A percentile compares a stretch with the other conserved stretches of the same genome.
Evolutionary conservation across 2,888 invertebrate species (phyloP).

Genomic region (Ametastegia equiseti): DNA sequence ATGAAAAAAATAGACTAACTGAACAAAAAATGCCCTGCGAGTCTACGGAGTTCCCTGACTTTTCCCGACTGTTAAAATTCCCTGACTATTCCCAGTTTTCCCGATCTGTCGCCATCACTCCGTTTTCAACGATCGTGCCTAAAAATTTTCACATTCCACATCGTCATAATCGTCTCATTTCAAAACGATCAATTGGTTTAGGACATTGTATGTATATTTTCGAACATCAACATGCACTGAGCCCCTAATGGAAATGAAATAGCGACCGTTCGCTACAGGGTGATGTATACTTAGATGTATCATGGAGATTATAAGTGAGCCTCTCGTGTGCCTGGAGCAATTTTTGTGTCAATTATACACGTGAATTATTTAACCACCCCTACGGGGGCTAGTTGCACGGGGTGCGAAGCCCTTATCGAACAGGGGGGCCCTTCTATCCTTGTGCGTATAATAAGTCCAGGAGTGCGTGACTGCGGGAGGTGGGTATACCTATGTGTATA

Average conservation of each 20-base stretch:
- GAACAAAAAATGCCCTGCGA: too few relatives aligned
- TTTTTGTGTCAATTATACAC: constrained; percentile 37
- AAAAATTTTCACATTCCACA: too few relatives aligned
- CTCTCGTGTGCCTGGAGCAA: not conserved
- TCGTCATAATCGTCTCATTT: too few relatives aligned
- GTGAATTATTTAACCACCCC: constrained; percentile 23
- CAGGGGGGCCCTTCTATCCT: not conserved
- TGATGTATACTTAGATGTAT: not conserved
- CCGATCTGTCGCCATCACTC: too few relatives aligned
- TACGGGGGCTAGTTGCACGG: not conserved
- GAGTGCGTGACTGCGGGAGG: constrained; percentile 32
- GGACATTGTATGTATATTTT: too few relatives aligned
- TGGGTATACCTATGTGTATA: not conserved
- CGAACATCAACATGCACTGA: too few relatives aligned
- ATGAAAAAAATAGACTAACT: too few relatives aligned
- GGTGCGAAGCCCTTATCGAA: constrained; percentile 38
- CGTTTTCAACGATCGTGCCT: too few relatives aligned
- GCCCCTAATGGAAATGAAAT: not conserved
- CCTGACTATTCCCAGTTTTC: too few relatives aligned
- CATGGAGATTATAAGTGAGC: constrained; percentile 27
- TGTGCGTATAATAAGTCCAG: not conserved
- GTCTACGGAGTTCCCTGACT: too few relatives aligned
- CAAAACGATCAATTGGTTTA: too few relatives aligned
- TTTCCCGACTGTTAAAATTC: too few relatives aligned
- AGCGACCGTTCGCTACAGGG: not conserved